Percentiles rank a stretch among this genome's conserved stretches.
Evolutionary conservation across 2,113 vertebrate species (phyloP).

Genomic region (Erythrolamprus reginae): DNA sequence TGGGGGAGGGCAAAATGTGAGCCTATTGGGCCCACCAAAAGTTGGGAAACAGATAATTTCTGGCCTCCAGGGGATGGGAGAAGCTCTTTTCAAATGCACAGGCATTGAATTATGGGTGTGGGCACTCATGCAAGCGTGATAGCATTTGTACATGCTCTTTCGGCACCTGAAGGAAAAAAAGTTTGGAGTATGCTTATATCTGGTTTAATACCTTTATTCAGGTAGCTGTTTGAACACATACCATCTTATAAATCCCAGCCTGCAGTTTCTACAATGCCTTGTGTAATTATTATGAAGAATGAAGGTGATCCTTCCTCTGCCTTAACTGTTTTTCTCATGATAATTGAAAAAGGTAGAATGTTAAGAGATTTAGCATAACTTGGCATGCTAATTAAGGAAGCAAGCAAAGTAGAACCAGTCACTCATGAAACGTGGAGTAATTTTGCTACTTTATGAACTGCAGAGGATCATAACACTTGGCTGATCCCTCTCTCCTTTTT

Average conservation of each 20-base stretch:
- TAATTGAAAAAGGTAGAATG: slow-evolving; percentile 23
- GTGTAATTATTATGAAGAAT: slow-evolving; percentile 52
- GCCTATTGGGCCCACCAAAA: too few species aligned
- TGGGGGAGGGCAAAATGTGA: too few species aligned
- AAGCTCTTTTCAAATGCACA: too few species aligned
- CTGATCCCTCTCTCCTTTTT: neutral
- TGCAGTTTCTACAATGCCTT: slow-evolving; percentile 34
- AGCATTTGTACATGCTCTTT: too few species aligned
- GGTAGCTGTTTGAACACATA: slow-evolving; percentile 40
- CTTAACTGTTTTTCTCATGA: slow-evolving; percentile 29
- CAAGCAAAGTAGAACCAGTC: neutral
- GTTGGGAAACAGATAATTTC: too few species aligned
- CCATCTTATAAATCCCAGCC: slow-evolving; percentile 37
- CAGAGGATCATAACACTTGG: neutral
- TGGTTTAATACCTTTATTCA: slow-evolving; percentile 42
- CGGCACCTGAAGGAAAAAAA: too few species aligned
- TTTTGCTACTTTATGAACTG: neutral
- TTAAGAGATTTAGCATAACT: slow-evolving; percentile 26
- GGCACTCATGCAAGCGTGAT: too few species aligned
- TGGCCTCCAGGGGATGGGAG: too few species aligned
- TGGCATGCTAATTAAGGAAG: slow-evolving; percentile 12
- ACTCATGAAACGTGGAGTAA: neutral
- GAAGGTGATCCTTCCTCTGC: slow-evolving; percentile 44
- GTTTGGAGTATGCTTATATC: slow-evolving; percentile 29
- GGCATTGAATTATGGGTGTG: too few species aligned